phyloP scores from a whole-genome alignment of 2,113 vertebrate species.

The Empidonax alnorum region DNA sequence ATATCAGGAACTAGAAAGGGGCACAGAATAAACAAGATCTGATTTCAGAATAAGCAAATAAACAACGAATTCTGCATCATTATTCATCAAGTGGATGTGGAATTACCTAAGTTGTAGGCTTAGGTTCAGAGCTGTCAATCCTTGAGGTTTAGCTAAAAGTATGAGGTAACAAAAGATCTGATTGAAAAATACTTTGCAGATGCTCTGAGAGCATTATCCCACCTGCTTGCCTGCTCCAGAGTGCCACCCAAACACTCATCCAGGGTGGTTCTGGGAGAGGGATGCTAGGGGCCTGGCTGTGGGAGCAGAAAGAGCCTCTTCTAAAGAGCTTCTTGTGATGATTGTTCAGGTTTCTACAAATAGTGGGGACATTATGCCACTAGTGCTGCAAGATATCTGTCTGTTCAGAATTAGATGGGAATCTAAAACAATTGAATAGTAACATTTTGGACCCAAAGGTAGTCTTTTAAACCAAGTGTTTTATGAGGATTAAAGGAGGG shows the following conservation, averaged over 20 bases:
- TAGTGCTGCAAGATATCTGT: not conserved
- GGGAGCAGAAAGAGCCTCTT: not conserved
- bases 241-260: constrained; percentile 34
- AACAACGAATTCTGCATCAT: constrained; percentile 80
- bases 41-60: constrained; percentile 88
- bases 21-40: constrained; percentile 77
- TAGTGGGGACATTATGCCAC: too few relatives aligned
- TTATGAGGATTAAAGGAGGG: not conserved
- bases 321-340: not conserved
- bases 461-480: not conserved
- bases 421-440: not conserved
- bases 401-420: not conserved
- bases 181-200: constrained; percentile 66
- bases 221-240: constrained; percentile 2
- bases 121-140: constrained; percentile 39
- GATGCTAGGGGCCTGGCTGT: not conserved
- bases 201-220: constrained; percentile 20
- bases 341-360: not conserved
- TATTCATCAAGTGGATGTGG: constrained; percentile 75
- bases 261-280: not conserved
- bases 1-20: constrained; percentile 77
- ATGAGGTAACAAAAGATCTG: constrained; percentile 52
- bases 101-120: constrained; percentile 13
- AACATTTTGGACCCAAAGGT: not conserved
- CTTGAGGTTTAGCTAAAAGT: constrained; percentile 9